These are phyloP conservation scores for Anarsia innoxiella DNA, from an alignment of 2,888 invertebrate species.

Conservation along the genomic window DNA sequence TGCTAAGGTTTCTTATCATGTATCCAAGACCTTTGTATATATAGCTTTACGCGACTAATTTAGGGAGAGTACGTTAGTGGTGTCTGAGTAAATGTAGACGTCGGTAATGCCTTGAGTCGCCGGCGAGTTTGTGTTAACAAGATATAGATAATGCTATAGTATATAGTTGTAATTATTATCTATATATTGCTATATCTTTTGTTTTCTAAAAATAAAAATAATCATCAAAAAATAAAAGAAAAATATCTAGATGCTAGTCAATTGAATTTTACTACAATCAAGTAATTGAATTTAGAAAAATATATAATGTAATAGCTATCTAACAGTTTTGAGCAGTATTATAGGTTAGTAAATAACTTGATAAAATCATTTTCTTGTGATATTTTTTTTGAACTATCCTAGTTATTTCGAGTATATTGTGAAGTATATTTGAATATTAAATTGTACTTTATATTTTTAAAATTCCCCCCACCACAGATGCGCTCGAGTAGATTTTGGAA, in stretches of 20 bases:
- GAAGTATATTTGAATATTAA: slow-evolving; percentile 9
- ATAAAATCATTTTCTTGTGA: slow-evolving; percentile 56
- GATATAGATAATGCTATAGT: slow-evolving; percentile 1
- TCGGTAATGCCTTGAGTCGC: slow-evolving; percentile 2
- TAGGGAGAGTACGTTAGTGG: slow-evolving; percentile 5
- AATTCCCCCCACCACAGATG: slow-evolving; percentile 4
- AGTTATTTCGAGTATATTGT: slow-evolving; percentile 32
- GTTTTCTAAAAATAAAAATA: slow-evolving; percentile 4
- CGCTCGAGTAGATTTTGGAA: slow-evolving; percentile 2
- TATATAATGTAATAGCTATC: slow-evolving; percentile 42
- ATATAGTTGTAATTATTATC: slow-evolving; percentile 9
- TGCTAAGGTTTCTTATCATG: slow-evolving; percentile 4
- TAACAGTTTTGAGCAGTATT: slow-evolving; percentile 64
- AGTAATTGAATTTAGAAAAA: slow-evolving; percentile 52
- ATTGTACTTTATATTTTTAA: background rate
- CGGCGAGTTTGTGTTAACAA: background rate
- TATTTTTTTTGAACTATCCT: slow-evolving; percentile 44
- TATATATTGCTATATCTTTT: slow-evolving; percentile 10
- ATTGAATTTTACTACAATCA: slow-evolving; percentile 57
- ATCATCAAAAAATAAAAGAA: slow-evolving; percentile 16
- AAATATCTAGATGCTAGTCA: slow-evolving; percentile 69
- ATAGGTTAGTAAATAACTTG: slow-evolving; percentile 61
- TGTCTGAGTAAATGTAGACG: background rate
- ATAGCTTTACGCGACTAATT: slow-evolving; percentile 8
- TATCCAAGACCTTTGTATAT: slow-evolving; percentile 2